Evolutionary conservation across 2,113 vertebrate species (phyloP).

Genomic region (Megaleporinus macrocephalus): DNA sequence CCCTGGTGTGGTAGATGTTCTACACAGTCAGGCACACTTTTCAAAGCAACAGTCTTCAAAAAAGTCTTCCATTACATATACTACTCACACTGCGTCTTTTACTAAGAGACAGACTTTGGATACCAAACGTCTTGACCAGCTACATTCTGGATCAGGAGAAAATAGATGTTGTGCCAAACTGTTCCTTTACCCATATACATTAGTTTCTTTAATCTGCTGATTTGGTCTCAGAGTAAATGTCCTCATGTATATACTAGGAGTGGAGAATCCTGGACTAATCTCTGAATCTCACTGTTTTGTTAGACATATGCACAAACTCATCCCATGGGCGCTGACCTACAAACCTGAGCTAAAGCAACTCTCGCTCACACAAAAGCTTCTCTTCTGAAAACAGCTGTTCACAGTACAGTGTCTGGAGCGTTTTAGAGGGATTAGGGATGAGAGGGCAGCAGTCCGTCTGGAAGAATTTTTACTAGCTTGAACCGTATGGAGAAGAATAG

Average conservation of each 20-base stretch:
- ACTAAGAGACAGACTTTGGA: no score
- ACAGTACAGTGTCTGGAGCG: neutral
- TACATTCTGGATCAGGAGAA: no score
- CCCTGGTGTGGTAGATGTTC: no score
- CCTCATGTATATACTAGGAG: neutral
- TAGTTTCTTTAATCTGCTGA: neutral
- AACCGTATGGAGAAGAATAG: conserved; percentile 5
- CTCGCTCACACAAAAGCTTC: conserved; percentile 6
- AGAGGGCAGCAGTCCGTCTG: neutral
- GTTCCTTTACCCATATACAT: no score
- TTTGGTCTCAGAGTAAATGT: neutral
- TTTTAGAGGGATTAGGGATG: neutral
- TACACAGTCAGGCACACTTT: no score
- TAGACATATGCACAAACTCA: neutral
- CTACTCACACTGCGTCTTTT: no score
- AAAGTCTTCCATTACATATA: no score
- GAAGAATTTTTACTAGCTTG: neutral
- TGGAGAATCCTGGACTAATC: neutral
- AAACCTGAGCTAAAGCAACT: conserved; percentile 14
- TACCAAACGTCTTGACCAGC: neutral
- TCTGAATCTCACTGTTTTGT: neutral
- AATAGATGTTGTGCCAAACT: no score
- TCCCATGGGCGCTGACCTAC: neutral
- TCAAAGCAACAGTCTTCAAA: no score
- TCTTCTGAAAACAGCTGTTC: neutral